A percentile compares a stretch with the other conserved stretches of the same genome.
Evolutionary conservation across 2,797 vertebrate genomes (phyloP).

Genomic region (Onychomys leucogaster): DNA sequence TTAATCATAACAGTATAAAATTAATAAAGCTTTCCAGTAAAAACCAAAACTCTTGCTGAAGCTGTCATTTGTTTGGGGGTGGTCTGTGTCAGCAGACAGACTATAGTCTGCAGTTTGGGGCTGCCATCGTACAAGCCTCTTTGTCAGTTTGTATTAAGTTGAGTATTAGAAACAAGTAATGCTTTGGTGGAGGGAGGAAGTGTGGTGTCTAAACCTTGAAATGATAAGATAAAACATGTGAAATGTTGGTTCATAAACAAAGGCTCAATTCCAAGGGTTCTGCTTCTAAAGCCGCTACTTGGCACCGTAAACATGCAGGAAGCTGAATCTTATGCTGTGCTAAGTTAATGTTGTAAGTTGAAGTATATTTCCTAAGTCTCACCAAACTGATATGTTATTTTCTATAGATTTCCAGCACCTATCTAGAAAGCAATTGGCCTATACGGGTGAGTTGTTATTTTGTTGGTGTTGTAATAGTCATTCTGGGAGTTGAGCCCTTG

Average conservation of each 20-base stretch:
- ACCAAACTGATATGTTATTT: constrained; percentile 72
- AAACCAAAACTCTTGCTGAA: neutral
- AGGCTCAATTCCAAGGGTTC: constrained; percentile 36
- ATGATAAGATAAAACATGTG: constrained; percentile 1
- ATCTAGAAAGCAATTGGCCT: constrained; percentile 99
- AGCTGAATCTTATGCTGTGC: constrained; percentile 42
- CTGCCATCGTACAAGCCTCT: neutral
- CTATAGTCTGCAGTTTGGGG: neutral
- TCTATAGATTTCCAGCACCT: constrained; percentile 97
- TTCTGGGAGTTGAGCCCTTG: constrained; percentile 50
- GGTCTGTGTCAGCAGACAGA: neutral
- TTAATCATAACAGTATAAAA: constrained; percentile 49
- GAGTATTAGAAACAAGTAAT: neutral
- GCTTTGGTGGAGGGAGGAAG: neutral
- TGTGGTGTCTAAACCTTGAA: constrained; percentile 35
- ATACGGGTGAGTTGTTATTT: constrained; percentile 93
- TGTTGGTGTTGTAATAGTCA: constrained; percentile 5
- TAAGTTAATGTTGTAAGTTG: constrained; percentile 54
- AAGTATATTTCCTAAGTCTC: constrained; percentile 67
- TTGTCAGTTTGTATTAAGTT: neutral
- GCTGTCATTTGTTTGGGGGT: neutral
- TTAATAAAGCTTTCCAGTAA: constrained; percentile 9
- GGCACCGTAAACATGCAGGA: constrained; percentile 8
- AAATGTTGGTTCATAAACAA: neutral
- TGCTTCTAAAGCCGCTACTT: constrained; percentile 4